Evolutionary conservation across 2,888 invertebrate genomes (phyloP).

Genomic region (Cantharis flavilabris): DNA sequence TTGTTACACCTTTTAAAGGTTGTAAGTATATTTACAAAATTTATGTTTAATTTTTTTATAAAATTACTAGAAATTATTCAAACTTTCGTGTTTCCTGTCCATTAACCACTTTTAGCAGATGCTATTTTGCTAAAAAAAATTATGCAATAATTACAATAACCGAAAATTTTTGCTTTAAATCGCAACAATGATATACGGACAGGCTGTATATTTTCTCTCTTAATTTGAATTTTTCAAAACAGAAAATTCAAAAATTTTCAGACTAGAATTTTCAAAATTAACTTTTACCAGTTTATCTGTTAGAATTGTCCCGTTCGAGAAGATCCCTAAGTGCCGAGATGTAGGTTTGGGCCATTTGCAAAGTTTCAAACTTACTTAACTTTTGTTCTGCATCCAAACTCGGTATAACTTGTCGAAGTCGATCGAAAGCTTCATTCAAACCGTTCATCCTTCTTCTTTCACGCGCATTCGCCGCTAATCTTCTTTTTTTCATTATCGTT

Average conservation of each 20-base stretch:
- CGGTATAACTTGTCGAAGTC: conserved; percentile 70
- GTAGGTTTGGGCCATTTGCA: conserved; percentile 79
- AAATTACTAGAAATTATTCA: not conserved
- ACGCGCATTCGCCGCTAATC: conserved; percentile 73
- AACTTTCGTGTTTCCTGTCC: not conserved
- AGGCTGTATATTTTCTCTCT: not conserved
- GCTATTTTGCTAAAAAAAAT: not conserved
- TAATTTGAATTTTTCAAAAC: no score
- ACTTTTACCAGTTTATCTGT: conserved; percentile 27
- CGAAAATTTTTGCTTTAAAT: not conserved
- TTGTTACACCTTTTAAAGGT: not conserved
- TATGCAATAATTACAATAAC: not conserved
- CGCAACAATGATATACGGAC: not conserved
- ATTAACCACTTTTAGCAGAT: not conserved
- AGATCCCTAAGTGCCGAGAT: conserved; percentile 71
- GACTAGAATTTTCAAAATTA: not conserved
- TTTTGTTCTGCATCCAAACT: conserved; percentile 70
- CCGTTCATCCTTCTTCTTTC: conserved; percentile 75
- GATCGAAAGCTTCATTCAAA: conserved; percentile 73
- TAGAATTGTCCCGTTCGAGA: conserved; percentile 49
- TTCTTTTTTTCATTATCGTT: conserved; percentile 63
- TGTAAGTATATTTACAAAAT: not conserved
- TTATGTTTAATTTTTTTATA: not conserved
- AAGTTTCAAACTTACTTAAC: conserved; percentile 76
- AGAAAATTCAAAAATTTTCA: not conserved